Evolutionary conservation across 2,797 vertebrate species (phyloP), one percentile per base, ranked within the genome.

Genomic region (Selene dorsalis): DNA sequence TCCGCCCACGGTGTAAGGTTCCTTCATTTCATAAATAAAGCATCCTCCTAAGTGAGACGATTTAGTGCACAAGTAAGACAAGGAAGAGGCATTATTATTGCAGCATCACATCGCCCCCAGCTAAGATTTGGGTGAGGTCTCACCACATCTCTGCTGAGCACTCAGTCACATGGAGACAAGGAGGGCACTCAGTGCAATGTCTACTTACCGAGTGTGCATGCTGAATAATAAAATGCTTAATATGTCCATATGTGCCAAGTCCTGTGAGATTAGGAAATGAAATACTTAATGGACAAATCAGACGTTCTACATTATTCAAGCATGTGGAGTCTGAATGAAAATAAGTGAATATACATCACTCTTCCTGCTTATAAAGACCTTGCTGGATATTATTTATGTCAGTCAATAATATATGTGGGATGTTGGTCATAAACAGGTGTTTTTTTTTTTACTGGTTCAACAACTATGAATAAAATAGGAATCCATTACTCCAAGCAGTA

Each of bases 1-100:
- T 79, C 84, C 35, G 18, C 89, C 82, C 85, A 89, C 64, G 11
- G 63, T 71, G 63, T 55, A 81, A 74, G 71, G 30, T 78, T 84
- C 67, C 77, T 73, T 70, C 50, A 48, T 84, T 87, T 84, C 84
- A 92, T 86, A 76, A 90, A 92, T 92, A 91, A 92, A 79, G 73
- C 78, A 91, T 87, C 68, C 43, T 76, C 61, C 73, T 80, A 87
- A 92, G 80, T 87, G 88, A 83, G 85, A 85, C 32, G 9, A 77
- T 88, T 88, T 86, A 66, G 68, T 48, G 71, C 75, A 75, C 80
- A 84, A 72, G 70, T 61, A 83, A 75, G 72, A 83, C 73, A 79
- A 74, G 48, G 47, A 73, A 56, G 43, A 83, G 48, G 45, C 67
- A 69, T 75, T 79, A 86, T 87, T 82, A 83, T 66, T 79, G 67